Conservation (phyloP, 64 coral and sea anemone genomes). For the Acropora yongei region DNA sequence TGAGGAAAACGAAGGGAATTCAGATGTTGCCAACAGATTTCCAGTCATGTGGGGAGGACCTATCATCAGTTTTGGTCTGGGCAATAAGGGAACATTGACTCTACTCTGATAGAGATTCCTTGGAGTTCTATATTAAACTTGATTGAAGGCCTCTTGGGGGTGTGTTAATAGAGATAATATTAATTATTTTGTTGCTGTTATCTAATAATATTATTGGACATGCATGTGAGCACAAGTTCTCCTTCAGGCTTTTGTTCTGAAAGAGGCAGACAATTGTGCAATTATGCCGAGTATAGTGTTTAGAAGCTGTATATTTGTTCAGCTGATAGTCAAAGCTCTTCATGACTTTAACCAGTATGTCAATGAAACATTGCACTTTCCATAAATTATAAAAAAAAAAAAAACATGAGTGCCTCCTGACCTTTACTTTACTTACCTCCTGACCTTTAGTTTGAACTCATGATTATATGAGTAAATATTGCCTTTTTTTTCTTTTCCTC, state of each 20-base stretch:
- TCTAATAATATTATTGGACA: neutral
- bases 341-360: neutral
- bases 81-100: slow-evolving; percentile 57
- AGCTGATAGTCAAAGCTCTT: neutral
- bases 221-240: neutral
- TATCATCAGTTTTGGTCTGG: slow-evolving; percentile 45
- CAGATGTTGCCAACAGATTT: no score
- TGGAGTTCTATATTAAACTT: slow-evolving; percentile 68
- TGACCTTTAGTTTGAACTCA: neutral
- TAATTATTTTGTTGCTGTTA: neutral
- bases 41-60: no score
- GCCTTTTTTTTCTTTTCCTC: neutral
- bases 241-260: neutral
- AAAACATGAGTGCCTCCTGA: neutral
- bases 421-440: neutral
- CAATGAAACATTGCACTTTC: neutral
- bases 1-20: no score
- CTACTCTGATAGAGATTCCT: slow-evolving; percentile 12
- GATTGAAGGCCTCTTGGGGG: slow-evolving; percentile 53
- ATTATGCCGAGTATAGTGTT: neutral
- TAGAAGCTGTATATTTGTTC: neutral
- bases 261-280: neutral
- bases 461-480: neutral
- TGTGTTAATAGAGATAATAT: slow-evolving; percentile 3
- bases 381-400: neutral